A percentile compares a stretch with the other conserved stretches of the same genome.
These are phyloP conservation scores for rabbit (Oryctolagus cuniculus) DNA, from an alignment of 2,113 vertebrate species.

Conservation along the genomic window DNA sequence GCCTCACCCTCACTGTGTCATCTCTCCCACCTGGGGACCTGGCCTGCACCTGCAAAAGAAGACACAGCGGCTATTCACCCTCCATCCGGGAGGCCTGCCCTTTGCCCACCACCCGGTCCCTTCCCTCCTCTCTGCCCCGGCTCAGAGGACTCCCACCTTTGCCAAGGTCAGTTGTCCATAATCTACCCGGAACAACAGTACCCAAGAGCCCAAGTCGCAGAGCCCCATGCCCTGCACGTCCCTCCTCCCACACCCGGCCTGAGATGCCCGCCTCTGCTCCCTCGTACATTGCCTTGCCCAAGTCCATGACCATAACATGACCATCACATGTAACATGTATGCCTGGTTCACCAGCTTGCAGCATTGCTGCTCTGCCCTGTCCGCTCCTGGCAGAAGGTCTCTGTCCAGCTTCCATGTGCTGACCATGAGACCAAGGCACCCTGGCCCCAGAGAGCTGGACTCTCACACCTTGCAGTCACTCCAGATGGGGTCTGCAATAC, in stretches of 20 bases:
- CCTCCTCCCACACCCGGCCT: neutral
- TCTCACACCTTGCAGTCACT: neutral
- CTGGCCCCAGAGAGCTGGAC: neutral
- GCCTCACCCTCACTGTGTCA: neutral
- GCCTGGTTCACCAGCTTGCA: neutral
- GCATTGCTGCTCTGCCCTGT: rapidly evolving
- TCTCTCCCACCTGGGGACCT: neutral
- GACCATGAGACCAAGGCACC: neutral
- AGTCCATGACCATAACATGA: neutral
- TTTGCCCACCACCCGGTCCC: too few species aligned
- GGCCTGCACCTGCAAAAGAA: neutral
- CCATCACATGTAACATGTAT: too few species aligned
- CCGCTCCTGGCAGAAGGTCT: neutral
- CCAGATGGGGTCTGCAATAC: too few species aligned
- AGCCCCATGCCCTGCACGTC: neutral
- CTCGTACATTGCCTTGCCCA: neutral
- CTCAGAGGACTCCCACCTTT: neutral
- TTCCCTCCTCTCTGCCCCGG: neutral
- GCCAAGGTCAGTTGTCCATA: neutral
- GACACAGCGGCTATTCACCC: rapidly evolving
- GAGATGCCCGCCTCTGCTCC: neutral
- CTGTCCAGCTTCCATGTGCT: neutral
- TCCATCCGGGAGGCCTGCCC: too few species aligned
- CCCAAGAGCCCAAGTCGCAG: neutral
- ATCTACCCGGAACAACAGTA: neutral